These are phyloP conservation scores for Aurelia aurita DNA, from an alignment of 30 jellyfish, hydroid and myxozoan species.

Conservation along the genomic window DNA sequence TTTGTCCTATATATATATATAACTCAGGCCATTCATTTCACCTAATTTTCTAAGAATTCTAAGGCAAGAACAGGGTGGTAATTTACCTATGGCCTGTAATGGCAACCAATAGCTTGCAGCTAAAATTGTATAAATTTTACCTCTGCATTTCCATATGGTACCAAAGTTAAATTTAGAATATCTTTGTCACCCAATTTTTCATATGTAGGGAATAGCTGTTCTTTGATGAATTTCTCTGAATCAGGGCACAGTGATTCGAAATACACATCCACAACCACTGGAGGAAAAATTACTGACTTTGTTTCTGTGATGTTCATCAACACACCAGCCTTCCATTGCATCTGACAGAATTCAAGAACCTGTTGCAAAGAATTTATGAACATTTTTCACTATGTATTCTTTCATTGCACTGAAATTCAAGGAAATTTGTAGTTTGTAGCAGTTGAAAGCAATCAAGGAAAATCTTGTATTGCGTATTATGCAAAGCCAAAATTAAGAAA, in stretches of 20 bases:
- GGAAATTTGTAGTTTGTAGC: too few relatives aligned
- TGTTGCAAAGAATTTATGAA: neutral
- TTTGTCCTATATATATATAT: too few relatives aligned
- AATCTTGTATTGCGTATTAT: too few relatives aligned
- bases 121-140: neutral
- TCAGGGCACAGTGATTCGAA: conserved; percentile 65
- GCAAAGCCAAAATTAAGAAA: too few relatives aligned
- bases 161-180: conserved; percentile 20
- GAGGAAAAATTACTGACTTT: neutral
- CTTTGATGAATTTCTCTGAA: conserved; percentile 34
- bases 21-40: too few relatives aligned
- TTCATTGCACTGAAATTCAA: too few relatives aligned
- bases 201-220: conserved; percentile 54
- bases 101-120: too few relatives aligned
- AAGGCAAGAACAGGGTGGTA: too few relatives aligned
- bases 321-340: conserved; percentile 7
- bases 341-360: conserved; percentile 49
- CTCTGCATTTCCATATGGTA: conserved; percentile 77
- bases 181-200: conserved; percentile 34
- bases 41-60: too few relatives aligned
- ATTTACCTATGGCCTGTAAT: too few relatives aligned
- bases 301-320: conserved; percentile 1
- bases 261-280: conserved; percentile 50
- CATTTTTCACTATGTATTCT: too few relatives aligned
- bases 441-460: too few relatives aligned